These are phyloP conservation scores for Gymnodraco acuticeps DNA, from an alignment of 2,797 vertebrate species.

Conservation along the genomic window DNA sequence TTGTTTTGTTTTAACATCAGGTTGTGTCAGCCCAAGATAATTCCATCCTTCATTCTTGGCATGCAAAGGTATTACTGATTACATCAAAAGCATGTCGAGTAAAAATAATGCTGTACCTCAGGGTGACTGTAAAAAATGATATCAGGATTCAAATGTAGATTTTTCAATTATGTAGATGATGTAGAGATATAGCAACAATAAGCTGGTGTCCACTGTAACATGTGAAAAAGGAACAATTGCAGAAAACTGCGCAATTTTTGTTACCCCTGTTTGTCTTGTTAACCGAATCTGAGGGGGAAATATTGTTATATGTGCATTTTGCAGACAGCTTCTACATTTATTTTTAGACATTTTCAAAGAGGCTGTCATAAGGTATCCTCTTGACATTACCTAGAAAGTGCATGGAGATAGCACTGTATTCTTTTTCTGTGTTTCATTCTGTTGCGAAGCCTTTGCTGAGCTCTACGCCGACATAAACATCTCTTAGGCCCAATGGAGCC, in stretches of 20 bases:
- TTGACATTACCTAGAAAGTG: slow-evolving; percentile 63
- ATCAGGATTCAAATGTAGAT: slow-evolving; percentile 44
- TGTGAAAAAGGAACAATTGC: slow-evolving; percentile 29
- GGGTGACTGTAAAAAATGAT: slow-evolving; percentile 45
- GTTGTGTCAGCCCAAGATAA: slow-evolving; percentile 33
- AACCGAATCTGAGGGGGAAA: slow-evolving; percentile 36
- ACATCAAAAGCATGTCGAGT: slow-evolving; percentile 40
- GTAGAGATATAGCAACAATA: slow-evolving; percentile 22
- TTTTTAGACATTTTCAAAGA: slow-evolving; percentile 53
- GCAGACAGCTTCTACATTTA: slow-evolving; percentile 51
- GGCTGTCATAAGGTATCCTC: slow-evolving; percentile 54
- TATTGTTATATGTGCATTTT: slow-evolving; percentile 38
- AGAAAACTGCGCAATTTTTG: slow-evolving; percentile 35
- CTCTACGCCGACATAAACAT: slow-evolving; percentile 61
- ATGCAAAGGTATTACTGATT: slow-evolving; percentile 33
- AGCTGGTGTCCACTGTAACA: slow-evolving; percentile 39
- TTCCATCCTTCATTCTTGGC: slow-evolving; percentile 45
- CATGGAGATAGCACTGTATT: slow-evolving; percentile 50
- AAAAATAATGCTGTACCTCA: slow-evolving; percentile 47
- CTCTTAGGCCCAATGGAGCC: slow-evolving; percentile 54
- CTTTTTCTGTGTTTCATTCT: slow-evolving; percentile 60
- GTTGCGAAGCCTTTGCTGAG: slow-evolving; percentile 57
- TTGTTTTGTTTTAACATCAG: slow-evolving; percentile 14
- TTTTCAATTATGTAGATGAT: slow-evolving; percentile 48
- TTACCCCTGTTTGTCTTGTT: slow-evolving; percentile 38